phyloP scores from a whole-genome alignment of 2,797 vertebrate genomes.

The Capromys pilorides region DNA sequence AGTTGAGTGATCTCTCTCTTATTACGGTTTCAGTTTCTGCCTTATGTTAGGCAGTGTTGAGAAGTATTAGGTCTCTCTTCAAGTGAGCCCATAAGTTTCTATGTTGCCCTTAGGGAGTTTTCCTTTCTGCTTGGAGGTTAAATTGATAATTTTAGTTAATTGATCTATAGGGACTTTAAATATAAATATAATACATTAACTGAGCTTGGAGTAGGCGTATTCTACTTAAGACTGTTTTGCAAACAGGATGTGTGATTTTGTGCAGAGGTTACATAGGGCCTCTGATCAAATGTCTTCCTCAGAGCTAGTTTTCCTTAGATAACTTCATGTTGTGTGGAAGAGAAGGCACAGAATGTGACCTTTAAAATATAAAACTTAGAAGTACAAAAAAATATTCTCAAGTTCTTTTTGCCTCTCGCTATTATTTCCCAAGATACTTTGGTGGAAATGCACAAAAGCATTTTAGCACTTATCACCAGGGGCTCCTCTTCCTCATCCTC shows the following conservation, averaged over 20 bases:
- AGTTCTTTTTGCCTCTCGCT: neutral
- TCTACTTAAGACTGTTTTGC: neutral
- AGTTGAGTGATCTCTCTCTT: neutral
- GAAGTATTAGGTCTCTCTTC: slow-evolving; percentile 28
- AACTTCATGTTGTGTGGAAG: neutral
- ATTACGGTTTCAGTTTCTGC: neutral
- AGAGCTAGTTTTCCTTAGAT: slow-evolving; percentile 6
- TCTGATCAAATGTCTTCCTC: neutral
- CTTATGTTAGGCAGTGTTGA: neutral
- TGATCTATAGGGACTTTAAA: slow-evolving; percentile 46
- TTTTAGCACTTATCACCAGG: neutral
- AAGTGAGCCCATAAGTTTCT: neutral
- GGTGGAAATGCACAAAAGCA: neutral
- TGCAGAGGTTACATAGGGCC: neutral
- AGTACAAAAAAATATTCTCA: neutral
- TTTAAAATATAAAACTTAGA: neutral
- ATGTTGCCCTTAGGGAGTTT: neutral
- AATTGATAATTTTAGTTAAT: slow-evolving; percentile 19
- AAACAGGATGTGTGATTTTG: neutral
- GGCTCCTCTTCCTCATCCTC: neutral
- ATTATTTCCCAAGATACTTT: neutral
- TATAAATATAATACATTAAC: neutral
- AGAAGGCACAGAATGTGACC: neutral
- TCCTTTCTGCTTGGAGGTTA: slow-evolving; percentile 42
- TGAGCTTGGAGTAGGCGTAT: neutral